phyloP scores from a whole-genome alignment of 2,113 vertebrate genomes.

The Smithornis capensis region DNA sequence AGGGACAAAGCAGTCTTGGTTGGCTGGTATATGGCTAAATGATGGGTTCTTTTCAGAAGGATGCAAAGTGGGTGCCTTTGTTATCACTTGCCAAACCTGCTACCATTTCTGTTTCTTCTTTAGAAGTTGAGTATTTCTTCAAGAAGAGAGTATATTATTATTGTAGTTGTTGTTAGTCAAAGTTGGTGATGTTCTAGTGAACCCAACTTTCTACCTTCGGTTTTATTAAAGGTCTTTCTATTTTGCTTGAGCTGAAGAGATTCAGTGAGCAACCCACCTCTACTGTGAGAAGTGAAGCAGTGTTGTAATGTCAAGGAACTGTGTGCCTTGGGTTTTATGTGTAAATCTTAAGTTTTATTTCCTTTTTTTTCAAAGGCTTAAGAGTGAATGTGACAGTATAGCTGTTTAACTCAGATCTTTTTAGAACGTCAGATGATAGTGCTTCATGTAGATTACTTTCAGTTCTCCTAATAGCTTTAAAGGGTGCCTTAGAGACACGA shows the following conservation, averaged over 20 bases:
- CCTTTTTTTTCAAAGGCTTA: constrained; percentile 18
- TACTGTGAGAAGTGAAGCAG: background rate
- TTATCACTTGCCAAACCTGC: background rate
- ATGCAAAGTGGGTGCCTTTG: background rate
- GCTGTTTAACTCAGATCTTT: background rate
- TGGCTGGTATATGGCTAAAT: background rate
- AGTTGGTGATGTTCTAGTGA: background rate
- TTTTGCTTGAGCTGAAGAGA: background rate
- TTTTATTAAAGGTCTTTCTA: background rate
- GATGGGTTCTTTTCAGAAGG: background rate
- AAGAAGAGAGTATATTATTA: background rate
- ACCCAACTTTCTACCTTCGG: background rate
- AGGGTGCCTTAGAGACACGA: background rate
- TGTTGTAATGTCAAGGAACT: background rate
- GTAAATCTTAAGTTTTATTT: constrained; percentile 1
- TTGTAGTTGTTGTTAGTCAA: background rate
- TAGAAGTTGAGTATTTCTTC: background rate
- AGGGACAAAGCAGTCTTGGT: background rate
- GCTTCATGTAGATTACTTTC: background rate
- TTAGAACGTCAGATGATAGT: background rate
- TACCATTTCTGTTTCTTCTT: background rate
- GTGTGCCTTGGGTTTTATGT: background rate
- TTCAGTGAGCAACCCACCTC: background rate
- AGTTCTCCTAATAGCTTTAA: background rate
- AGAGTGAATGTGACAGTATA: background rate